These are phyloP conservation scores for Lytechinus pictus DNA, from an alignment of 35 echinoderm and acorn worm genomes.

Conservation along the genomic window DNA sequence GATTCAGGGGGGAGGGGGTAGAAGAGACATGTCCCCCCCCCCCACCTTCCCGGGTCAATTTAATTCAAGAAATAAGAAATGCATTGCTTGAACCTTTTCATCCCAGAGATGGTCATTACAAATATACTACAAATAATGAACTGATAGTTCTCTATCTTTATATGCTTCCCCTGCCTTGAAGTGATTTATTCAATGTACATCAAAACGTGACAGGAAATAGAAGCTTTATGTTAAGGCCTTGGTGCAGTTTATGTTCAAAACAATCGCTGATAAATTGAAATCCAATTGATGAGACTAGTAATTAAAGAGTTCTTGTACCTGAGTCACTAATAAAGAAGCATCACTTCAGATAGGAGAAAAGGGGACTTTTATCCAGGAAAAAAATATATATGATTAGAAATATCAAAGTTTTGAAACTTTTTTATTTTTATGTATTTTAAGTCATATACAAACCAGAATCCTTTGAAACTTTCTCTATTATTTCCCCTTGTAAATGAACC, in stretches of 20 bases:
- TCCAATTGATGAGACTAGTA: background rate
- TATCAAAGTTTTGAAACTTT: no score
- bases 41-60: no score
- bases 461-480: no score
- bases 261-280: background rate
- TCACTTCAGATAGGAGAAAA: no score
- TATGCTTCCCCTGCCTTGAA: background rate
- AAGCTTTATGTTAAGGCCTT: background rate
- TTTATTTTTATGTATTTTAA: no score
- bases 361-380: no score
- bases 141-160: background rate
- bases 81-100: no score
- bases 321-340: background rate
- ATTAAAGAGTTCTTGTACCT: background rate
- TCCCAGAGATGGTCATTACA: background rate
- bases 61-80: background rate
- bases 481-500: no score
- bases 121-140: background rate
- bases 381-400: no score
- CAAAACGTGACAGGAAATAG: conserved; percentile 1
- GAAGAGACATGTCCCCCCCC: no score
- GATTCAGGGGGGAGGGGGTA: no score
- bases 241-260: background rate
- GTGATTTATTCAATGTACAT: background rate
- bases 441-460: no score